Percentiles rank a stretch among this genome's conserved stretches.
Conservation (phyloP, 2,888 invertebrate species). For the Nemurella pictetii region DNA sequence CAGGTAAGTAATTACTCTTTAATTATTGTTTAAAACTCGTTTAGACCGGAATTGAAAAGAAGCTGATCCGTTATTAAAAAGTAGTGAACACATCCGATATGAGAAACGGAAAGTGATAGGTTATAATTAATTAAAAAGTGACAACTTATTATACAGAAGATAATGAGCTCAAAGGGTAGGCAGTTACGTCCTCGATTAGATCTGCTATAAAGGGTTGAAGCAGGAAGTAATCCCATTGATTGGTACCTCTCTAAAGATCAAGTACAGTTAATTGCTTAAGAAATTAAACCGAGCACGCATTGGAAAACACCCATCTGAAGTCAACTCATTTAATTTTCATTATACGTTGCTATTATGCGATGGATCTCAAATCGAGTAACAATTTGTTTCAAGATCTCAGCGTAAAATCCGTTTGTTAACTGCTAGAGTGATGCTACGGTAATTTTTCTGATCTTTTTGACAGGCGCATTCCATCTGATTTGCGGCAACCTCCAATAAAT, state of each 20-base stretch:
- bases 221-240: background rate
- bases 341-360: background rate
- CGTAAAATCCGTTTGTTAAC: background rate
- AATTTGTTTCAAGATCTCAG: too few species aligned
- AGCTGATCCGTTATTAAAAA: background rate
- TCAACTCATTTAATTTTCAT: background rate
- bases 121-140: background rate
- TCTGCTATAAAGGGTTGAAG: background rate
- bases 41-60: background rate
- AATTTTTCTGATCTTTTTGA: background rate
- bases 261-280: too few species aligned
- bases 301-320: background rate
- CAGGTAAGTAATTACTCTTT: too few species aligned
- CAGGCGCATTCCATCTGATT: background rate
- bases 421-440: too few species aligned
- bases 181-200: background rate
- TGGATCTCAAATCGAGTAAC: background rate
- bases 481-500: background rate
- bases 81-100: slow-evolving; percentile 13
- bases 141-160: background rate
- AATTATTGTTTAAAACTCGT: background rate
- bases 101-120: slow-evolving; percentile 8
- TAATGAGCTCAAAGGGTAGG: background rate
- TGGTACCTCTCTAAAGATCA: background rate
- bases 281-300: too few species aligned